Evolutionary conservation across 2,113 vertebrate genomes (phyloP), one percentile per base, ranked within the genome.

Genomic region (Copsychus sechellarum): DNA sequence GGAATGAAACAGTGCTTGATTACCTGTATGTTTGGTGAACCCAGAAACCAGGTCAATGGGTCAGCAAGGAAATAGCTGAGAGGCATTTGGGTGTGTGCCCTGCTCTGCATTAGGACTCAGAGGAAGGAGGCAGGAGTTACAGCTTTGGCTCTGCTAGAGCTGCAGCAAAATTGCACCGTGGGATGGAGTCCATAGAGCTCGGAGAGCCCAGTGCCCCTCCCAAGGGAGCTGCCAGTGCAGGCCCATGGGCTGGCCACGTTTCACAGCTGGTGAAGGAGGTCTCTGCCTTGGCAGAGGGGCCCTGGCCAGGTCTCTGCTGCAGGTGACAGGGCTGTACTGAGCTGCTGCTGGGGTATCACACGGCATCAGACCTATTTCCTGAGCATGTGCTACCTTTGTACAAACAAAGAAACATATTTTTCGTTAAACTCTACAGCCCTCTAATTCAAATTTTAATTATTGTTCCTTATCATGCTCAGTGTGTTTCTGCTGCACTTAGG

Each of bases 391-490:
- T 53, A 26, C 56, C 40, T 84, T 8, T 9, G 23, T 20, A 71
- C 16, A 28, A 81, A 57, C 25, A 81, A 53, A 89, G 34, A 28
- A 65, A n/a, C 60, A 56, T 36, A 60, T 24, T 92, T 86, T 86
- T 57, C 72, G 67, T 92, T 78, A 92, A 86, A 95, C 8, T 81
- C 53, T 65, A 60, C 77, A 92, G 34, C 12, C 36, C 51, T 81
- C 65, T 77, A 90, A 96, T 94, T 81, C 90, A 86, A 7, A 54
- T 96, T 95, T 93, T 94, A 96, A 94, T 97, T 95, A 96, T 95
- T 90, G 94, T 96, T 96, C 72, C 83, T 83, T 90, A 96, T 96
- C 90, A 92, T 81, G 80, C 90, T 93, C 82, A 5, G 57, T 84
- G 89, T 84, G 72, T 93, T 96, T 81, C 86, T 95, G 88, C 82